A percentile compares a stretch with the other conserved stretches of the same genome.
phyloP scores from a whole-genome alignment of 2,797 vertebrate species.

The Coilia nasus region DNA sequence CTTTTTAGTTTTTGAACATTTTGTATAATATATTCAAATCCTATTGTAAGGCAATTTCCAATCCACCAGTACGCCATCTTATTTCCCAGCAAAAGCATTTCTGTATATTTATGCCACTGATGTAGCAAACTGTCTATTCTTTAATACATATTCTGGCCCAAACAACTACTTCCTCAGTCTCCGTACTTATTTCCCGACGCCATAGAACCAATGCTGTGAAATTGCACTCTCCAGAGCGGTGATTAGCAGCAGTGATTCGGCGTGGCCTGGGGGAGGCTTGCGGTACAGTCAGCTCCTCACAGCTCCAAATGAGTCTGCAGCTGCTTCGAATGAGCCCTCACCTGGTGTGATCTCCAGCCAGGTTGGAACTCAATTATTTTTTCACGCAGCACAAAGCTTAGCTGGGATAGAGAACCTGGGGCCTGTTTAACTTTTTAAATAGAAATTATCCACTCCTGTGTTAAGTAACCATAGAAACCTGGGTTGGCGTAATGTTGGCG shows the following conservation, averaged over 20 bases:
- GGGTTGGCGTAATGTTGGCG: not conserved
- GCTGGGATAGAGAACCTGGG: not conserved
- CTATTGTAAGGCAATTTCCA: not conserved
- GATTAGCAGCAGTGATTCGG: not conserved
- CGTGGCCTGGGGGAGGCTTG: not conserved
- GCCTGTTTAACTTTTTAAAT: not conserved
- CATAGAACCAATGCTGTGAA: not conserved
- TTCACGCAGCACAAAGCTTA: not conserved
- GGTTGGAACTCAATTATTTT: slow-evolving; percentile 10
- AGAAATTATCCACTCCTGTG: not conserved
- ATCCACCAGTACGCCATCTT: not conserved
- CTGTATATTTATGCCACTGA: not conserved
- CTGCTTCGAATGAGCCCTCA: slow-evolving; percentile 2
- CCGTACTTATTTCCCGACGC: not conserved
- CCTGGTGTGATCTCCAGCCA: not conserved
- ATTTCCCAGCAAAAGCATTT: not conserved
- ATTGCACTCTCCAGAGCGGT: not conserved
- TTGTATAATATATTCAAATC: not conserved
- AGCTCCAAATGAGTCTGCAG: slow-evolving; percentile 9
- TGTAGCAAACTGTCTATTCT: not conserved
- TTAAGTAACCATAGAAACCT: not conserved
- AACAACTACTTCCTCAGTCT: not conserved
- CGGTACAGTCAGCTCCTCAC: not conserved
- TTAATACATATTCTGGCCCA: slow-evolving; percentile 11
- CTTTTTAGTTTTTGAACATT: not conserved